Evolutionary conservation across 2,797 vertebrate species (phyloP), one percentile per base, ranked within the genome.

Genomic region (Meriones psammophilus): DNA sequence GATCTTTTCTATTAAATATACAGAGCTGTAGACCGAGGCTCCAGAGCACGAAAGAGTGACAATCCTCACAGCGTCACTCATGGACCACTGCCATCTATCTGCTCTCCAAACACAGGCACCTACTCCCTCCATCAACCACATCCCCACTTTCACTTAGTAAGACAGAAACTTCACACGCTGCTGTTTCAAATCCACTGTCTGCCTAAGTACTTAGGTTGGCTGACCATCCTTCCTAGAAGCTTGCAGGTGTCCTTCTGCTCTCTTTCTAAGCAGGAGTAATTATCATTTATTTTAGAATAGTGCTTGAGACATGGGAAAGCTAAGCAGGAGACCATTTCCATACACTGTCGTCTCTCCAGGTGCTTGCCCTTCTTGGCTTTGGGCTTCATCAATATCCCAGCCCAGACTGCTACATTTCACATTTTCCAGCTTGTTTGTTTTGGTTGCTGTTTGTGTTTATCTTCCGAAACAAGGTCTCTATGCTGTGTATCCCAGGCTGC

Each of bases 281-380:
- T 56, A 58, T 58, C 10, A 24, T 56, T 69, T 54, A 24, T 80
- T 68, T 68, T 58, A 39, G 36, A 76, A 20, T 26, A 80, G 1
- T 81, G 54, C 68, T 77, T 80, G 33, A 28, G 42, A 62, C 39
- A 81, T 10, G 36, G 60, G n/a, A 88, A 54, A 77, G 50, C 42
- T 39, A 26, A 71, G 26, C 1, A 9, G 46, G 83, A 78, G 5
- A 22, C 54, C 24, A 68, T 84, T 20, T 26, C 64, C 28, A 56
- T 20, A 2, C 2, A 15, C 2, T 1, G 18, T 12, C 2, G 0
- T 36, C 17, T 60, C 26, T 17, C 17, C 8, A 71, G 3, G 7
- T 14, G 9, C 28, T 22, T 77, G 68, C 17, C 1, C 10, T 91
- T 18, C 81, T 46, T 28, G 42, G 12, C 73, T 64, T 42, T 46